Base-by-base conservation (phyloP, 2,888 invertebrate species). In the Aleiodes testaceus region DNA sequence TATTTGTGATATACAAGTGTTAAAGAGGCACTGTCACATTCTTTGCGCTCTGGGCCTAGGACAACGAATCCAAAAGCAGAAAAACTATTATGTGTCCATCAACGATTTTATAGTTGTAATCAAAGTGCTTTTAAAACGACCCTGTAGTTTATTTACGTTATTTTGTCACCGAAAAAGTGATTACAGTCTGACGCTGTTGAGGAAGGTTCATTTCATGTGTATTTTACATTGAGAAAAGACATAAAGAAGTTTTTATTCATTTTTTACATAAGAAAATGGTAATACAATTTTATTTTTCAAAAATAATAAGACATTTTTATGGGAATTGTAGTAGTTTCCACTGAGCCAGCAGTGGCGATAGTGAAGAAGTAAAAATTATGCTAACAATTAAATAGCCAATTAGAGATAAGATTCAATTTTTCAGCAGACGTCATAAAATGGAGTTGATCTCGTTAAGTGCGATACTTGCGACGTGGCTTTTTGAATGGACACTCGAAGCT, bases 401-500 rank as follows among this genome's bases (percentile, higher is more conserved):
- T 30, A 36, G 36, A 36, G 36, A 36, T 36, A 36, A 36, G 3
- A 26, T 26, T 9, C 36, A 6, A 36, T 36, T 36, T 36, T 36
- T 36, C 5, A 26, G 26, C 26, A 26, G 45, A 26, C 2, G 9
- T 45, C 14, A 42, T n/a, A 47, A 18, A 66, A 63, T 12, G 18
- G 61, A 63, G 53, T 64, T 18, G 7, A 14, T 16, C 7, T 16
- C n/a, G 52, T 52, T 20, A 64, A 67, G 14, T 30, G 6, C 55
- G 52, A 3, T 72, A 72, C 69, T 69, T 74, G 14, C 74, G 63
- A 22, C 73, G 72, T 14, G 72, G 47, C 45, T 73, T 74, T 20
- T 55, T 70, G 16, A 5, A 36, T 36, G 36, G 44, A 69, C 75
- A 74, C 2, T 67, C 67, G 67, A 72, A 75, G 59, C 76, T 79